These are phyloP conservation scores for Hyperoplus immaculatus DNA, from an alignment of 2,797 vertebrate species.

Conservation along the genomic window DNA sequence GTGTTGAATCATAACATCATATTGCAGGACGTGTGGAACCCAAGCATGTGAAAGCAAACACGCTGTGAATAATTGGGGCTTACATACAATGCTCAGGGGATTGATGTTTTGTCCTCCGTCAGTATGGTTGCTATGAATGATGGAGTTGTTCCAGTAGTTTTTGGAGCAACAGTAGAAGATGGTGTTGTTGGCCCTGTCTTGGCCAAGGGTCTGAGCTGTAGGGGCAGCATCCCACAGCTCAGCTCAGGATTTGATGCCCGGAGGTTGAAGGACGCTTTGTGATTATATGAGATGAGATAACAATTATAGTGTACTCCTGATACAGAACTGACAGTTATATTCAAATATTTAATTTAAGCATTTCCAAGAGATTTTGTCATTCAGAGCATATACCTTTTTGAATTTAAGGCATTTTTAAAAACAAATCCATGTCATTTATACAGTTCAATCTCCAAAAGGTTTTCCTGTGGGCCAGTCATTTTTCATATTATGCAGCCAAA, in stretches of 20 bases:
- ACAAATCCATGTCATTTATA: not conserved
- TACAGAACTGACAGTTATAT: not conserved
- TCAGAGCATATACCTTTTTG: too few relatives aligned
- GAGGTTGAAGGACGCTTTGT: not conserved
- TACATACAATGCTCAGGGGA: not conserved
- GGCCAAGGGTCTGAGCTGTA: not conserved
- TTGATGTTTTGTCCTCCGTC: constrained; percentile 30
- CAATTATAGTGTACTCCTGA: not conserved
- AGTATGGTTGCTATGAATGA: constrained; percentile 29
- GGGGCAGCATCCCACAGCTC: not conserved
- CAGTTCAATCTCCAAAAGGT: not conserved
- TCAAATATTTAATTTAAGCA: too few relatives aligned
- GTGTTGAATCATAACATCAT: constrained; percentile 35
- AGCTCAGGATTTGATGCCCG: not conserved
- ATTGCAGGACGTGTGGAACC: constrained; percentile 10
- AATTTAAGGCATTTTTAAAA: not conserved
- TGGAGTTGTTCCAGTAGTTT: constrained; percentile 1
- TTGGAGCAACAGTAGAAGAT: constrained; percentile 8
- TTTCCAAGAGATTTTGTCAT: not conserved
- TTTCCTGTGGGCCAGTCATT: not conserved
- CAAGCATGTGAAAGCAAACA: constrained; percentile 41
- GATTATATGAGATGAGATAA: too few relatives aligned
- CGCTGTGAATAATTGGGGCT: constrained; percentile 26
- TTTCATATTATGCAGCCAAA: not conserved
- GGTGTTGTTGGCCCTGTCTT: not conserved